A percentile compares a stretch with the other conserved stretches of the same genome.
phyloP scores from a whole-genome alignment of 2,888 invertebrate genomes.

The Thecocarcelia acutangulata region DNA sequence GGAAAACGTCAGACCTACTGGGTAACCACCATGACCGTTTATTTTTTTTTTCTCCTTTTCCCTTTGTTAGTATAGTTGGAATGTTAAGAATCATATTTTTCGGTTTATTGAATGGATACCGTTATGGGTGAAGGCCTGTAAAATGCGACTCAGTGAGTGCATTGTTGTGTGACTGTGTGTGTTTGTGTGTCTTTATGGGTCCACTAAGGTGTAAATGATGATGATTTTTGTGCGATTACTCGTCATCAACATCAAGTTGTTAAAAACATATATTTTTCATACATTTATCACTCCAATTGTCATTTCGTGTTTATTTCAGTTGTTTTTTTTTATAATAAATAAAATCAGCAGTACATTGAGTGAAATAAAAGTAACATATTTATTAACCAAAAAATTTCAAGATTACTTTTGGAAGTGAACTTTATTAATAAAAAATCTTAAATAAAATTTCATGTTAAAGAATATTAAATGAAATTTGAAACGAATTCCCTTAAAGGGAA shows the following conservation, averaged over 20 bases:
- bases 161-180: too few relatives aligned
- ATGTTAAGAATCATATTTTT: slow-evolving; percentile 20
- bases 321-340: background rate
- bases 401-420: too few relatives aligned
- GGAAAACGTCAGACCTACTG: too few relatives aligned
- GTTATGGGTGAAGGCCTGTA: slow-evolving; percentile 24
- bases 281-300: slow-evolving; percentile 56
- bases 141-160: background rate
- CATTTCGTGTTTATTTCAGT: slow-evolving; percentile 32
- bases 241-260: slow-evolving; percentile 56
- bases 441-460: too few relatives aligned
- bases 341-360: slow-evolving; percentile 1
- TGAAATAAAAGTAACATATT: background rate
- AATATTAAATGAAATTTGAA: too few relatives aligned
- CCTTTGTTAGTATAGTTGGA: slow-evolving; percentile 1
- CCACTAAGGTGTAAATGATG: slow-evolving; percentile 51
- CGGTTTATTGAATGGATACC: slow-evolving; percentile 31
- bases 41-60: background rate
- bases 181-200: slow-evolving; percentile 33
- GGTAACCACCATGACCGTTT: background rate
- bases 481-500: too few relatives aligned
- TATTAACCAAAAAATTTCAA: background rate
- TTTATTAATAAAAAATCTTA: too few relatives aligned
- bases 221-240: slow-evolving; percentile 48
- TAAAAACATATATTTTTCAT: slow-evolving; percentile 50